Evolutionary conservation across 2,113 vertebrate species (phyloP).

Genomic region (Ageneiosus marmoratus): DNA sequence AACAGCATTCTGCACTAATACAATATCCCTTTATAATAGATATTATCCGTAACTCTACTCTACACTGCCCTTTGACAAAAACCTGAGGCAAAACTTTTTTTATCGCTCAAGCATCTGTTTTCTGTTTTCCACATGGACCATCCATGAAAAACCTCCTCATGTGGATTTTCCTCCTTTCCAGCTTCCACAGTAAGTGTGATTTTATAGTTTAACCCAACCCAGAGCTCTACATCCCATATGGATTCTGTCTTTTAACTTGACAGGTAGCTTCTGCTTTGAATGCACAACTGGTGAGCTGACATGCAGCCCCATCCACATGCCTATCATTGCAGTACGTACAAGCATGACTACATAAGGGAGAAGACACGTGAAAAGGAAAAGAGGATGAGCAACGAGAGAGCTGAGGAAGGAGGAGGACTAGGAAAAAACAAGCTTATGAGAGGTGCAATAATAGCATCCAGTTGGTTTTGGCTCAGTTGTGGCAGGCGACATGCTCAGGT

Average conservation of each 20-base stretch:
- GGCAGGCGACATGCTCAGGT: constrained; percentile 44
- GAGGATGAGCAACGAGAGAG: not conserved
- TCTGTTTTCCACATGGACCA: constrained; percentile 11
- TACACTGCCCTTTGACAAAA: constrained; percentile 9
- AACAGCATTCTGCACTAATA: not conserved
- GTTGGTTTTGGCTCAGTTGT: constrained; percentile 50
- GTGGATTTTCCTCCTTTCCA: not conserved
- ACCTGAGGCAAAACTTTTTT: constrained; percentile 4
- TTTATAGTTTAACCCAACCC: constrained; percentile 42
- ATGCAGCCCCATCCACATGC: constrained; percentile 19
- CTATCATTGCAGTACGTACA: constrained; percentile 8
- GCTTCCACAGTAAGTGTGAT: constrained; percentile 49
- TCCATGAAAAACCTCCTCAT: constrained; percentile 14
- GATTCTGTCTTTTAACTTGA: constrained; percentile 41
- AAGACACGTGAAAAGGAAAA: not conserved
- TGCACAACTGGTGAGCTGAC: constrained; percentile 15
- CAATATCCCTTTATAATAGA: not conserved
- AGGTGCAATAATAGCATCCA: constrained; percentile 50
- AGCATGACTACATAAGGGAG: not conserved
- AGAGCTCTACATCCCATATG: constrained; percentile 19
- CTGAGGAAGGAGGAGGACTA: not conserved
- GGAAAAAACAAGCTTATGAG: constrained; percentile 37
- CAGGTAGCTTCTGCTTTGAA: constrained; percentile 25
- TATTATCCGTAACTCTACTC: constrained; percentile 12
- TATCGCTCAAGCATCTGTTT: constrained; percentile 31